These are phyloP conservation scores for Paracanthobrama guichenoti DNA, from an alignment of 2,113 vertebrate genomes.

Conservation along the genomic window DNA sequence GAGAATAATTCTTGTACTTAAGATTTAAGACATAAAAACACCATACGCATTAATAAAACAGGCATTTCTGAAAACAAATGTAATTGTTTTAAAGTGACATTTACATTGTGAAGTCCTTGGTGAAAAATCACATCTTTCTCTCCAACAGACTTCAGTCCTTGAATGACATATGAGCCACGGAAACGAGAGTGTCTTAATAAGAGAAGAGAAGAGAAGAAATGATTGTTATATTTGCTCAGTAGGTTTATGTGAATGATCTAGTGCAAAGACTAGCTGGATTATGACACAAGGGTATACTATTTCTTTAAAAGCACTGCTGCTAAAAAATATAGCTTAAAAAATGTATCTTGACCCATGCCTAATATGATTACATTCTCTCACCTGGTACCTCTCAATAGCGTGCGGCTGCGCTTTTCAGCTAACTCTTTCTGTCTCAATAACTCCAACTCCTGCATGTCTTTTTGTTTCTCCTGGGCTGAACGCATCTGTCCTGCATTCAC, in stretches of 20 bases:
- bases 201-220: conserved; percentile 11
- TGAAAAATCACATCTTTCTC: conserved; percentile 91
- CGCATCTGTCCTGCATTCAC: conserved; percentile 81
- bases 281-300: too few relatives aligned
- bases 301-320: neutral
- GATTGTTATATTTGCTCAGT: neutral
- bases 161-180: conserved; percentile 88
- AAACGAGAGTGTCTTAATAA: conserved; percentile 88
- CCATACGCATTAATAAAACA: neutral
- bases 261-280: neutral
- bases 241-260: neutral
- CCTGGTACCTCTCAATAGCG: conserved; percentile 84
- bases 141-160: conserved; percentile 90
- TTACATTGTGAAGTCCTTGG: conserved; percentile 88
- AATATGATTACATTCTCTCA: conserved; percentile 52
- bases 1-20: conserved; percentile 88
- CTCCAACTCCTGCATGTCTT: conserved; percentile 82
- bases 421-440: conserved; percentile 81
- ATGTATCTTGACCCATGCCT: neutral
- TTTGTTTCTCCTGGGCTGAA: conserved; percentile 75
- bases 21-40: neutral
- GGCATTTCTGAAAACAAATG: neutral
- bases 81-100: conserved; percentile 48
- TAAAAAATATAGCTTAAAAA: neutral
- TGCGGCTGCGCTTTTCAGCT: conserved; percentile 80